Evolutionary conservation across 1,140 invertebrate genomes (phyloP).

Genomic region (Zaprionus taronus): DNA sequence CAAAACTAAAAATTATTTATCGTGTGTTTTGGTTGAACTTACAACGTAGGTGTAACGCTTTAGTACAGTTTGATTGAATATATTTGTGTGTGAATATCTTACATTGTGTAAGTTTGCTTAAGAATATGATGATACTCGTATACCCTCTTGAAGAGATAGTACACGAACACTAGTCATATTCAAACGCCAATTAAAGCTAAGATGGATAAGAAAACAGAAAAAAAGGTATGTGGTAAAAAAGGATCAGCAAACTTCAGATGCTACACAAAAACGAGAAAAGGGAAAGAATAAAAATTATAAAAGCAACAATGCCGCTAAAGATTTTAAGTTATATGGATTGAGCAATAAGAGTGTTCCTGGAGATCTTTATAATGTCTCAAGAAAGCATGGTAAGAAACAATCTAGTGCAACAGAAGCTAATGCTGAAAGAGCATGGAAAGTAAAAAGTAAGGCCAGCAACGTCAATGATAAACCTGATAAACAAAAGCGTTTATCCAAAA

Average conservation of each 20-base stretch:
- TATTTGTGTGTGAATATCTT: no score
- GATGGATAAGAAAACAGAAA: neutral
- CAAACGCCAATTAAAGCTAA: neutral
- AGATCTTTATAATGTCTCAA: neutral
- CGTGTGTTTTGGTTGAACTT: no score
- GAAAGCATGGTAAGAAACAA: neutral
- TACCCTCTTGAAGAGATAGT: neutral
- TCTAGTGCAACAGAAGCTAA: neutral
- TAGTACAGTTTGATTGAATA: no score
- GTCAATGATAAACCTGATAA: neutral
- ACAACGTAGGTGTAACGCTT: no score
- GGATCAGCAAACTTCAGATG: neutral
- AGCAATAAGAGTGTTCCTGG: neutral
- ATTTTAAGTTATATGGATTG: neutral
- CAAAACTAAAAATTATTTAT: no score
- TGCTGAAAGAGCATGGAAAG: neutral
- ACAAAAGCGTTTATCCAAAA: neutral
- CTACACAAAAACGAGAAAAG: neutral
- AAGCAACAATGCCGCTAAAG: neutral
- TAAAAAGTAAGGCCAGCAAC: neutral
- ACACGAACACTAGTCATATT: neutral
- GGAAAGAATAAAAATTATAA: neutral
- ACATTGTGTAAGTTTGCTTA: no score
- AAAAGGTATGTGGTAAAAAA: neutral
- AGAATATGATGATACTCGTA: no score